These are phyloP conservation scores for Rallus limicola DNA, from an alignment of 2,113 vertebrate genomes.

Conservation along the genomic window DNA sequence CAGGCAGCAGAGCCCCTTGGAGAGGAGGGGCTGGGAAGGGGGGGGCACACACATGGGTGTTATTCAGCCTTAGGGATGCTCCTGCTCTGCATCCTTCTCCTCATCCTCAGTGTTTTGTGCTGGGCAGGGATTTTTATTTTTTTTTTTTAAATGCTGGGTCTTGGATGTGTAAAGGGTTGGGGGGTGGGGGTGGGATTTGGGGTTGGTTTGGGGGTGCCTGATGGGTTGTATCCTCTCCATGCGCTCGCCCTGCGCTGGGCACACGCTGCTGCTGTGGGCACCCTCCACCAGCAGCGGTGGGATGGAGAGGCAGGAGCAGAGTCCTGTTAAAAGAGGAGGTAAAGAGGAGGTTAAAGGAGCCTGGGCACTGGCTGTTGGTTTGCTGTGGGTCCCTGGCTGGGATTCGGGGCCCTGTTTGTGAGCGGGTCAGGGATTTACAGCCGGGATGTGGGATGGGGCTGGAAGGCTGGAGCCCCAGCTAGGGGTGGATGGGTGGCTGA, in stretches of 20 bases:
- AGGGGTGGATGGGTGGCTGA: not conserved
- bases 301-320: not conserved
- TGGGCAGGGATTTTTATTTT: not conserved
- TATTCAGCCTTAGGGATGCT: not conserved
- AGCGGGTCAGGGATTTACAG: not conserved
- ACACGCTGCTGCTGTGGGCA: not conserved
- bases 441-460: fast-evolving
- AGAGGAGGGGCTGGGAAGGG: not conserved
- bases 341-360: conserved; percentile 2
- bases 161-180: not conserved
- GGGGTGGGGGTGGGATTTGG: not conserved
- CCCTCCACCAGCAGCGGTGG: not conserved
- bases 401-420: not conserved
- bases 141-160: not conserved
- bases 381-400: not conserved
- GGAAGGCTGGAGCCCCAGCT: not conserved
- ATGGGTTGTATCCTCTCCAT: fast-evolving
- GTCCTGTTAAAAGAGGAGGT: not conserved
- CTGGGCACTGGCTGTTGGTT: not conserved
- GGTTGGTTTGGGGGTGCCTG: not conserved
- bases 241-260: not conserved
- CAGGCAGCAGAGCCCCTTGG: not conserved
- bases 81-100: not conserved
- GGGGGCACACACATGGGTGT: not conserved
- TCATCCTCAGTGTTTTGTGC: not conserved